Evolutionary conservation across 92 coral and sea anemone genomes (phyloP), one percentile per base, ranked within the genome.

Genomic region (Phenganax stokvisi): DNA sequence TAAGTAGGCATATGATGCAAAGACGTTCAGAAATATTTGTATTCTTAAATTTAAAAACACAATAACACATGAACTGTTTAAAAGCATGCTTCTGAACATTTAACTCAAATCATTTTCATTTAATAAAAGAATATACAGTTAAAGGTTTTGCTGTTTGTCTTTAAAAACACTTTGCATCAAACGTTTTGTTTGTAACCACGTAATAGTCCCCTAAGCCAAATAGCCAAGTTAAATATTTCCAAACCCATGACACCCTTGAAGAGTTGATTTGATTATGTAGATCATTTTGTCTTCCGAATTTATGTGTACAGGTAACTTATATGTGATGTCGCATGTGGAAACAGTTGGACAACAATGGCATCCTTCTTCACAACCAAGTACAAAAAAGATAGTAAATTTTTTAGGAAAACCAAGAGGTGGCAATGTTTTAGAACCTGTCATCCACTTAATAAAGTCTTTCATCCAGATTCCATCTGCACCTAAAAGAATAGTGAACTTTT

Each of bases 321-420:
- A 68, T 11, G 68, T 72, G 57, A 81, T 74, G 25, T 88, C 91
- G 81, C 89, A 90, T 20, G 91, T 90, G 5, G 93, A 90, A 15
- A 91, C 86, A 80, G 91, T 90, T 13, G 91, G 91, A 10, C 87
- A 80, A 81, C 91, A 90, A 64, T 69, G 72, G 60, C 93, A 87
- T 61, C 90, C 88, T 66, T 17, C 60, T 7, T 9, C 70, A 72
- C 91, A 90, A 64, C 89, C 91, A 83, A 86, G 91, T 25, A 88
- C 89, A 88, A 88, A 88, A 53, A 65, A 53, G 3, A 88, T 72
- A 3, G 87, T 74, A 31, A 88, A 77, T 77, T 72, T 88, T 81
- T 87, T 87, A 9, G 90, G 88, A 61, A 84, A 87, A 10, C 90
- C 90, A 6, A 87, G 57, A 8, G 84, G 85, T 13, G 87, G 85